Evolutionary conservation across 2,888 invertebrate genomes (phyloP), one percentile per base, ranked within the genome.

Genomic region (Fabriciana adippe): DNA sequence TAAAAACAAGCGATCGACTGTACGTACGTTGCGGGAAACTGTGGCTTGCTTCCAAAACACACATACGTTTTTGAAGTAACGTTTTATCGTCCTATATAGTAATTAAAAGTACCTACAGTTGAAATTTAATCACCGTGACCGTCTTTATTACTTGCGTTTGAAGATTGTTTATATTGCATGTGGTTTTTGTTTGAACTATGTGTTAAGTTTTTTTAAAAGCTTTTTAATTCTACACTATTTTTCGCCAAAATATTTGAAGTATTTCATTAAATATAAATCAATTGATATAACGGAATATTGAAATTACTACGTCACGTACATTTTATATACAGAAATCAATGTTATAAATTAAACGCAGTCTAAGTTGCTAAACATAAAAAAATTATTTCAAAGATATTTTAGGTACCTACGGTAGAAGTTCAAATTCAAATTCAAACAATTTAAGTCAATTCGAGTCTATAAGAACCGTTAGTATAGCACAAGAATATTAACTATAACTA

Each of bases 1-100:
- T 67, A 69, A 68, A 68, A 68, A 67, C 69, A 70, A 72, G 68
- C 66, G 64, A 47, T 62, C 18, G 15, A 48, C 16, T 31, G 69
- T 72, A 74, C 72, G 66, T 72, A 72, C 61, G 67, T 74, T 75
- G 73, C 72, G 75, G 72, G 75, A 71, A 69, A 69, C 73, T 71
- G 74, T 79, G 81, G 82, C 81, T 69, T 56, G 55, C 75, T 66
- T 80, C 79, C 79, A 83, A 83, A 80, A 77, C 78, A 82, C 80
- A 79, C 81, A 80, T 76, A 67, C 62, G 61, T 67, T 71, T 70
- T 69, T 69, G 65, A 71, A 68, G 67, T 61, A 66, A 66, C 47
- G 31, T 64, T 70, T 72, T 69, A 72, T 69, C 67, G 67, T 71
- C 48, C 64, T 57, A 67, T 64, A 48, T 51, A 31, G 51, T 61